Evolutionary conservation across 2,888 invertebrate species (phyloP).

Genomic region (Opisthograptis luteolata): DNA sequence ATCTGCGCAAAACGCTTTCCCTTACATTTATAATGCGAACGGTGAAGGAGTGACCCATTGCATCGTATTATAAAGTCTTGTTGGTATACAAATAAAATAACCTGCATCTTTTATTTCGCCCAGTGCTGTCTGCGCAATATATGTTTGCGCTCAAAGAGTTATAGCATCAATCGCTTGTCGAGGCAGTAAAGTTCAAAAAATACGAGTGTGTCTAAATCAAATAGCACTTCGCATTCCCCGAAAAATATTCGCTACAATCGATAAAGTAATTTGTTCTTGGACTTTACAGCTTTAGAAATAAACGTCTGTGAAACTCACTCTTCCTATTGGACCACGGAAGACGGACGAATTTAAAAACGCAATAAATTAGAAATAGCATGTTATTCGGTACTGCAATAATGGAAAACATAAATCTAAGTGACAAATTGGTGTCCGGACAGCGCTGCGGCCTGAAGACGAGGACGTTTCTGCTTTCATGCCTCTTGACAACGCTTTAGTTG

Average conservation of each 20-base stretch:
- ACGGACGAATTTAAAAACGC: slow-evolving; percentile 42
- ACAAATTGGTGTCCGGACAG: slow-evolving; percentile 71
- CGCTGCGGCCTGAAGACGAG: slow-evolving; percentile 64
- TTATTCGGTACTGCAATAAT: slow-evolving; percentile 65
- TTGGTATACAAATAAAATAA: no score
- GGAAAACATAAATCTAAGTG: slow-evolving; percentile 76
- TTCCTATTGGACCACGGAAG: slow-evolving; percentile 4
- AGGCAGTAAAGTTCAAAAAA: no score
- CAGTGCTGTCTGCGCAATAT: no score
- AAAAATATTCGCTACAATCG: neutral
- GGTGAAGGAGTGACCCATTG: no score
- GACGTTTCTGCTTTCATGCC: slow-evolving; percentile 64
- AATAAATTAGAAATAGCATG: slow-evolving; percentile 54
- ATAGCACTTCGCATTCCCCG: no score
- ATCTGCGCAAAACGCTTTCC: no score
- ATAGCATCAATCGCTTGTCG: no score
- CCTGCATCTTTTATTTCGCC: no score
- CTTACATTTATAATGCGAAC: no score
- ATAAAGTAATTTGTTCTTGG: neutral
- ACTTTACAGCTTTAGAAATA: slow-evolving; percentile 20
- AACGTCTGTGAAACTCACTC: slow-evolving; percentile 20
- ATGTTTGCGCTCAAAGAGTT: no score
- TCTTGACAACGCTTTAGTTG: slow-evolving; percentile 68
- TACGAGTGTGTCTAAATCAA: no score
- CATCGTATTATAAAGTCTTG: no score